These are phyloP conservation scores for Zalophus californianus DNA, from an alignment of 2,797 vertebrate species.

Conservation along the genomic window DNA sequence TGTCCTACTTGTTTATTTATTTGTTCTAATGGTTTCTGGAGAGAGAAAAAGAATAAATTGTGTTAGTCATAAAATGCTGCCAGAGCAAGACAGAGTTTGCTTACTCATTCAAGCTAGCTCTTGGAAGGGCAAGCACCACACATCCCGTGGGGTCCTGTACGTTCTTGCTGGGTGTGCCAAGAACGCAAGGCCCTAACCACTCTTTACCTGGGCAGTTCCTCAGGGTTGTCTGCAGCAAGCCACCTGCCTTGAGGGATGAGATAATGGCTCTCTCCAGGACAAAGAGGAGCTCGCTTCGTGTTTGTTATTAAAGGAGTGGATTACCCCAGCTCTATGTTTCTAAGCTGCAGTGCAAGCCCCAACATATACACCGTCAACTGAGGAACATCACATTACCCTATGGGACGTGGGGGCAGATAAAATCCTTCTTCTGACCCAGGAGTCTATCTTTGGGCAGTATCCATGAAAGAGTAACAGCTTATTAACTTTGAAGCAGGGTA, in stretches of 20 bases:
- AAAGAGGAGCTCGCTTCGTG: background rate
- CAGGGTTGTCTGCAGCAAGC: background rate
- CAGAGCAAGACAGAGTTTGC: background rate
- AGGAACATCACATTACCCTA: too few relatives aligned
- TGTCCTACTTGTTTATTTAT: background rate
- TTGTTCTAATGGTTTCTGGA: constrained; percentile 46
- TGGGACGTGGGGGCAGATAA: fast-evolving
- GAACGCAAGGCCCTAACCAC: background rate
- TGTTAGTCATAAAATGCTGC: constrained; percentile 50
- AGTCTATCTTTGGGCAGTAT: background rate
- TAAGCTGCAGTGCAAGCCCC: background rate
- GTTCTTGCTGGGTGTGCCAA: background rate
- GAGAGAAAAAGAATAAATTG: constrained; percentile 52
- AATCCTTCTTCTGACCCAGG: background rate
- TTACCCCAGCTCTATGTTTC: background rate
- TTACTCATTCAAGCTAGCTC: background rate
- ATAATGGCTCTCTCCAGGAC: background rate
- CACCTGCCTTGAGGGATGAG: background rate
- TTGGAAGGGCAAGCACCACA: background rate
- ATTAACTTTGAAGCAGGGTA: background rate
- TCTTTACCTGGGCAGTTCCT: background rate
- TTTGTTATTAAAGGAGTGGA: background rate
- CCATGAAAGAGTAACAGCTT: background rate
- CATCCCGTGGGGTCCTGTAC: too few relatives aligned
- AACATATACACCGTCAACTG: background rate